phyloP scores from a whole-genome alignment of 1,140 invertebrate species.

The Penaeus japonicus region DNA sequence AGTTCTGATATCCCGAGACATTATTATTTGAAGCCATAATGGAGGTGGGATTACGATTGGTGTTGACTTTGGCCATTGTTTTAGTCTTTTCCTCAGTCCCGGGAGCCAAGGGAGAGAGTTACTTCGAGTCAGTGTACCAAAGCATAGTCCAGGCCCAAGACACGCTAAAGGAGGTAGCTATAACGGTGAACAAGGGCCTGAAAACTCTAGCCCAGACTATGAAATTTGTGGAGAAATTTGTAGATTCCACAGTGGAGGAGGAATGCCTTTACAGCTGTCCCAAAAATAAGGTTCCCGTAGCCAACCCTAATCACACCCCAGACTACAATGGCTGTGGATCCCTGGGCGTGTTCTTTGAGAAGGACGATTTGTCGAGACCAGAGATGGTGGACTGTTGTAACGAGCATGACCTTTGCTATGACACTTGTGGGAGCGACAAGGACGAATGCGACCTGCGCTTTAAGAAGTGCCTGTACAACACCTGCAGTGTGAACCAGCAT shows the following conservation, averaged over 20 bases:
- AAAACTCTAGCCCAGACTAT: conserved; percentile 80
- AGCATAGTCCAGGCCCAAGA: conserved; percentile 39
- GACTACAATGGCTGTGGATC: conserved; percentile 84
- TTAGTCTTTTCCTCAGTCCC: too few species aligned
- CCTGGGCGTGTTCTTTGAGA: conserved; percentile 74
- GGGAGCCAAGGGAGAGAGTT: not conserved
- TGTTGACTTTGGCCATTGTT: too few species aligned
- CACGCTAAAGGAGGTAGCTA: conserved; percentile 17
- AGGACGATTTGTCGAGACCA: conserved; percentile 76
- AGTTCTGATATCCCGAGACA: too few species aligned
- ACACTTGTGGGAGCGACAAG: conserved; percentile 85
- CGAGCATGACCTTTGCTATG: conserved; percentile 87
- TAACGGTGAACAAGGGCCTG: conserved; percentile 73
- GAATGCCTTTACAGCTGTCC: conserved; percentile 80
- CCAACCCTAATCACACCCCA: conserved; percentile 77
- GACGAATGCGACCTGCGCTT: conserved; percentile 87
- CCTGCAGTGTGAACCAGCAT: conserved; percentile 73
- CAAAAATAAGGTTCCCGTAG: conserved; percentile 68
- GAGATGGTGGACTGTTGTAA: conserved; percentile 87
- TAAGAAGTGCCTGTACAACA: conserved; percentile 82
- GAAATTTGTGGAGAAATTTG: conserved; percentile 79
- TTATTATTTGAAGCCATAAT: too few species aligned
- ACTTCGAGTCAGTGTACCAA: conserved; percentile 38
- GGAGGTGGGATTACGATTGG: too few species aligned
- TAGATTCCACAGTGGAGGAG: conserved; percentile 84